Evolutionary conservation across 2,888 invertebrate species (phyloP).

Genomic region (Sepioteuthis lessoniana): DNA sequence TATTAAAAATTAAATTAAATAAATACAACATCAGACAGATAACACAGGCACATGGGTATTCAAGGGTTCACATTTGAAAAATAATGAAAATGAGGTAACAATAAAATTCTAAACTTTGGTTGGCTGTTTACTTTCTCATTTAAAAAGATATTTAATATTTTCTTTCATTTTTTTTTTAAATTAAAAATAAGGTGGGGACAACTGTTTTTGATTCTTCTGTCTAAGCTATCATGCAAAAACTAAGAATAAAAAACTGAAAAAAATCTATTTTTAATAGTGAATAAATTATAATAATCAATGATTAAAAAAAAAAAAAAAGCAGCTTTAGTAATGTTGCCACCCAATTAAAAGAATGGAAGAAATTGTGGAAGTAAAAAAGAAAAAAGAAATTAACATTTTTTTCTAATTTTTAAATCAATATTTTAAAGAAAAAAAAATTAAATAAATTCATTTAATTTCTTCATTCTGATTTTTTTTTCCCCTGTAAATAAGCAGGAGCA

Average conservation of each 20-base stretch:
- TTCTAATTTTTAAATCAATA: not conserved
- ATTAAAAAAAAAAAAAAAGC: not conserved
- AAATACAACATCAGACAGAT: not conserved
- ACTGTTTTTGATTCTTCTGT: not conserved
- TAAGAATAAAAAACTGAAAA: not conserved
- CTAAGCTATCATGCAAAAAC: not conserved
- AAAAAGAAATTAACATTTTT: not conserved
- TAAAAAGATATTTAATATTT: not conserved
- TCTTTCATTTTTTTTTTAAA: no score
- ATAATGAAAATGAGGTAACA: not conserved
- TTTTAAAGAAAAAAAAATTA: no score
- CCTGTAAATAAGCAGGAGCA: no score
- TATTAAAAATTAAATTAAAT: not conserved
- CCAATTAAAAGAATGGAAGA: not conserved
- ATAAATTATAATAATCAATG: not conserved
- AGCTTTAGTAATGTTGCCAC: not conserved
- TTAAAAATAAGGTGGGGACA: not conserved
- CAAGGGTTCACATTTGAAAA: not conserved
- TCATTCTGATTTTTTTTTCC: no score
- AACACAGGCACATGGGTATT: not conserved
- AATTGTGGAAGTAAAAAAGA: no score
- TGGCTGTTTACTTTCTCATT: not conserved
- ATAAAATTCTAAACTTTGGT: slow-evolving; percentile 2
- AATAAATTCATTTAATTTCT: no score
- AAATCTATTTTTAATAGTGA: not conserved